Percentiles rank a stretch among this genome's conserved stretches.
Evolutionary conservation across 2,113 vertebrate species (phyloP).

Genomic region (Rafetus swinhoei): DNA sequence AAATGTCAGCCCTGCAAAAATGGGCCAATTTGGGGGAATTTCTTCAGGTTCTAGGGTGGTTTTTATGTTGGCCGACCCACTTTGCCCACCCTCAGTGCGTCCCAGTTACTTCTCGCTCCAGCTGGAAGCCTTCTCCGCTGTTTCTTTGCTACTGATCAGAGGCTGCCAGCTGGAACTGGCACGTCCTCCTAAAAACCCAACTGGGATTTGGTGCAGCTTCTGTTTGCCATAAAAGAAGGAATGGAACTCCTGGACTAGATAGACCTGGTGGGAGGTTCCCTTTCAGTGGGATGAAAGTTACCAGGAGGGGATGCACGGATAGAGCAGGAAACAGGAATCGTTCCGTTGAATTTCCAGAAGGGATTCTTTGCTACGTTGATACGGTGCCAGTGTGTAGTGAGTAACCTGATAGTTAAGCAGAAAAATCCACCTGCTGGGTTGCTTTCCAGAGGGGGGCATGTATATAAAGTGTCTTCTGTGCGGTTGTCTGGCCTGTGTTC

Average conservation of each 20-base stretch:
- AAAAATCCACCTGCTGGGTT: too few relatives aligned
- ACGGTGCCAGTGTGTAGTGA: too few relatives aligned
- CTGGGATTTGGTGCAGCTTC: not conserved
- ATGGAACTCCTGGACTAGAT: too few relatives aligned
- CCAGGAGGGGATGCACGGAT: not conserved
- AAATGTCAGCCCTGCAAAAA: too few relatives aligned
- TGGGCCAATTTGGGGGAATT: not conserved
- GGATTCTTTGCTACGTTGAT: not conserved
- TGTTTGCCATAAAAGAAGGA: not conserved
- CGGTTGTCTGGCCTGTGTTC: too few relatives aligned
- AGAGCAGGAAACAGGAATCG: not conserved
- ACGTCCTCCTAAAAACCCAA: not conserved
- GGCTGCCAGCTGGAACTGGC: not conserved
- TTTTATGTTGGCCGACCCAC: not conserved
- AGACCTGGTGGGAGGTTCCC: not conserved
- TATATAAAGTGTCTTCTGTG: not conserved
- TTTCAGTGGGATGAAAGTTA: not conserved
- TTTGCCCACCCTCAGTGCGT: not conserved
- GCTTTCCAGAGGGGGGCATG: too few relatives aligned
- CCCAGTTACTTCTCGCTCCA: not conserved
- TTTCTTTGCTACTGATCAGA: not conserved
- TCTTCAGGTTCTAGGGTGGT: not conserved
- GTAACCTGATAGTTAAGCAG: not conserved
- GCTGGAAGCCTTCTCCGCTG: not conserved
- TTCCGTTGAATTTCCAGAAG: not conserved